Base-by-base conservation (phyloP, 2,113 vertebrate species). In the Sebastes fasciatus region DNA sequence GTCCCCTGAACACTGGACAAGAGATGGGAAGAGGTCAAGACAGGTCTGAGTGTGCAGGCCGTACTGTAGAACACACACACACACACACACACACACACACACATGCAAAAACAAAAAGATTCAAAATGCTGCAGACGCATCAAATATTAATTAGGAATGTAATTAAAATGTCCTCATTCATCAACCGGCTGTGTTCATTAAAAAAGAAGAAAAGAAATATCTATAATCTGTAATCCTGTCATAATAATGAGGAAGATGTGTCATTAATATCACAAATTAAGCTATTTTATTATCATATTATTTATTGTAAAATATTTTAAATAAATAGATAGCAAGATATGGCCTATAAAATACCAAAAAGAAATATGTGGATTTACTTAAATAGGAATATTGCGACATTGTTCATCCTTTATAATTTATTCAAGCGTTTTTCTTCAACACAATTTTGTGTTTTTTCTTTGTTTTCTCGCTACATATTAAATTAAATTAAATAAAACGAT, bases 11-110 rank as follows among this genome's bases (percentile, higher is more conserved):
- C 94, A 93, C 89, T 93, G 93, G 90, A 94, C 91, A 94, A 34
- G 92, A 91, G 84, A 93, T 88, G 86, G 82, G 79, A 90, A 88
- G 86, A 92, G 93, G 93, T 95, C 92, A 93, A 86, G 88, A 91
- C 83, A 90, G 80, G 88, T 85, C 77, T 89, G 77, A 92, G 64
- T 86, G 90, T 93, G 80, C 26, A 16, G 91, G 82, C 85, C 88
- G 87, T 91, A 94, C 93, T 95, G 94, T 94, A 93, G 90, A 83
- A 68, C 1, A 68, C 49, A 85, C 42, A 72, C 69, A 77, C 78
- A 78, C 9, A 64, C 49, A 69, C 42, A 75, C 12, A 70, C 14
- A 61, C 21, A 80, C 17, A 65, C 8, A 43, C 21, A 9, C 7
- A 42, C 34, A 34, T 4, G 34, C 34, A 34, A 34, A 34, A 34